Evolutionary conservation across 1,140 invertebrate genomes (phyloP).

Genomic region (Sarcophaga peregrina): DNA sequence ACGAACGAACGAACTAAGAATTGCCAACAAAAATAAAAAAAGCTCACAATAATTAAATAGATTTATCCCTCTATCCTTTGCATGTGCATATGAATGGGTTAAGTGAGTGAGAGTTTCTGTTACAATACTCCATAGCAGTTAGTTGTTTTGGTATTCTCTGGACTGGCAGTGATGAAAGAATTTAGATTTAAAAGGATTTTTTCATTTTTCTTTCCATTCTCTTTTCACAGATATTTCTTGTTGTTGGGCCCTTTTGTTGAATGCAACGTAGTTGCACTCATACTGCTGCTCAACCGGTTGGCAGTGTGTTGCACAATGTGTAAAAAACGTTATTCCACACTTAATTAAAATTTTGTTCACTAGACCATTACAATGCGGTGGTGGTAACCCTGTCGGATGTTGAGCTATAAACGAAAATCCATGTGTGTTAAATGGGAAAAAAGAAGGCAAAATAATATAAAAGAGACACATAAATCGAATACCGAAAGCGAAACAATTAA

Average conservation of each 20-base stretch:
- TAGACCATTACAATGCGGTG: slow-evolving; percentile 6
- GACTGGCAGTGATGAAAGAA: not conserved
- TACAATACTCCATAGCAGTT: not conserved
- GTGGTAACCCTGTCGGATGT: slow-evolving; percentile 4
- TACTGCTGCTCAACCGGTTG: not conserved
- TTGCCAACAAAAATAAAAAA: not conserved
- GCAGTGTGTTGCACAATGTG: too few species aligned
- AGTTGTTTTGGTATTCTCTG: not conserved
- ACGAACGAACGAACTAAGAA: not conserved
- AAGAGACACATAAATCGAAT: not conserved
- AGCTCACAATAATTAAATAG: not conserved
- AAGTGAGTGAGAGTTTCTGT: not conserved
- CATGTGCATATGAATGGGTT: too few species aligned
- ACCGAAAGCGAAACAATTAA: slow-evolving; percentile 18
- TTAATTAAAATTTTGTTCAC: slow-evolving; percentile 25
- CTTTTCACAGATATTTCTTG: too few species aligned
- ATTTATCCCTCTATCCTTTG: not conserved
- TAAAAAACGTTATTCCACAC: not conserved
- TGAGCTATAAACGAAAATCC: not conserved
- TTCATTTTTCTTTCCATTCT: not conserved
- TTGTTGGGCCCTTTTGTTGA: too few species aligned
- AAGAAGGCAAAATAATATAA: not conserved
- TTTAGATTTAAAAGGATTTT: not conserved
- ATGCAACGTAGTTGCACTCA: not conserved
- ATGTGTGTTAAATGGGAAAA: not conserved